Evolutionary conservation across 2,797 vertebrate genomes (phyloP).

Genomic region (Calcarius lapponicus): DNA sequence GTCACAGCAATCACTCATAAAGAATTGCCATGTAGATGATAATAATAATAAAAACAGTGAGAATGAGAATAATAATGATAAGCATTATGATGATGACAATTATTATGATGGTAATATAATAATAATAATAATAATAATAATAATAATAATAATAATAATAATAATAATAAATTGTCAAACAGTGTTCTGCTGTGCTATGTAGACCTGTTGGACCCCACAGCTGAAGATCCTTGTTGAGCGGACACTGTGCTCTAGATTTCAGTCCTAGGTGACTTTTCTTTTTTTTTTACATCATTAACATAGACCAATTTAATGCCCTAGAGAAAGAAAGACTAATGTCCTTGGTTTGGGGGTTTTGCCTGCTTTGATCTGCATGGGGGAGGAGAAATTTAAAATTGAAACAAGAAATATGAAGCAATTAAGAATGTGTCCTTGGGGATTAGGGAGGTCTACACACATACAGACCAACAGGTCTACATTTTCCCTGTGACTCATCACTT

Average conservation of each 20-base stretch:
- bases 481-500: accelerated
- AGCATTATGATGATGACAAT: accelerated
- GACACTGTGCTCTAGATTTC: background rate
- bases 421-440: background rate
- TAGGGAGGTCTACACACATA: no score
- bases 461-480: background rate
- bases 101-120: accelerated
- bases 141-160: no score
- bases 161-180: background rate
- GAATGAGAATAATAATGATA: background rate
- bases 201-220: background rate
- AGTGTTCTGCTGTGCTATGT: background rate
- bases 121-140: no score
- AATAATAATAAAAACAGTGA: background rate
- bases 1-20: background rate
- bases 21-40: background rate
- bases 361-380: background rate
- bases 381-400: background rate
- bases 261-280: background rate
- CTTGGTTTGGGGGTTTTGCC: background rate
- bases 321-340: background rate
- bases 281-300: background rate
- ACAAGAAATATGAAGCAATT: background rate
- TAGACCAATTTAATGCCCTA: background rate
- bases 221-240: background rate